phyloP scores from a whole-genome alignment of 2,888 invertebrate species.

The Drosophila anomalata region DNA sequence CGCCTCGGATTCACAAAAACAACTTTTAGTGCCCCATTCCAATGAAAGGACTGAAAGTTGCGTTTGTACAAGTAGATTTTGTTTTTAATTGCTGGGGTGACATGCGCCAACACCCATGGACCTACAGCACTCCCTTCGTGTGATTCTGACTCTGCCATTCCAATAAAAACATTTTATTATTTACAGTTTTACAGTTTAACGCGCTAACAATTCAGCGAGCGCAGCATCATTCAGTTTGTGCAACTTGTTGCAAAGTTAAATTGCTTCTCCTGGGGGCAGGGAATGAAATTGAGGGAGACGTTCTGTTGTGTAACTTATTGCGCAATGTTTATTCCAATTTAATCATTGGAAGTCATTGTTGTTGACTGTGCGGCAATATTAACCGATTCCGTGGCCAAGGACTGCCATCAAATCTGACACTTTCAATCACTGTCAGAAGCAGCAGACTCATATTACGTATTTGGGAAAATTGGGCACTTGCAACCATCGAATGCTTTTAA shows the following conservation, averaged over 20 bases:
- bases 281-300: conserved; percentile 5
- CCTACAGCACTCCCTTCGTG: conserved; percentile 7
- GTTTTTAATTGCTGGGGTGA: conserved; percentile 65
- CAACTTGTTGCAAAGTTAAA: conserved; percentile 73
- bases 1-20: conserved; percentile 26
- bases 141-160: conserved; percentile 53
- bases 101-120: conserved; percentile 26
- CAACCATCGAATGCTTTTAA: conserved; percentile 29
- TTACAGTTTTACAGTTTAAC: conserved; percentile 70
- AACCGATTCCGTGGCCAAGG: conserved; percentile 16
- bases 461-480: not conserved
- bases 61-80: conserved; percentile 54
- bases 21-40: conserved; percentile 39
- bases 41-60: conserved; percentile 45
- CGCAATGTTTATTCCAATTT: conserved; percentile 30
- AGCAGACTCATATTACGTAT: not conserved
- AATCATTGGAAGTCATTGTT: conserved; percentile 4
- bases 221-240: conserved; percentile 50
- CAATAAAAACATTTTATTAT: conserved; percentile 70
- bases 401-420: conserved; percentile 40
- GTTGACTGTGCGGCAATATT: conserved; percentile 7
- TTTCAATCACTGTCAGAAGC: conserved; percentile 71
- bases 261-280: conserved; percentile 44
- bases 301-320: conserved; percentile 22
- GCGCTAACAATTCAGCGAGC: conserved; percentile 62